phyloP scores from a whole-genome alignment of 1,140 invertebrate species.

The Bombyx mandarina region DNA sequence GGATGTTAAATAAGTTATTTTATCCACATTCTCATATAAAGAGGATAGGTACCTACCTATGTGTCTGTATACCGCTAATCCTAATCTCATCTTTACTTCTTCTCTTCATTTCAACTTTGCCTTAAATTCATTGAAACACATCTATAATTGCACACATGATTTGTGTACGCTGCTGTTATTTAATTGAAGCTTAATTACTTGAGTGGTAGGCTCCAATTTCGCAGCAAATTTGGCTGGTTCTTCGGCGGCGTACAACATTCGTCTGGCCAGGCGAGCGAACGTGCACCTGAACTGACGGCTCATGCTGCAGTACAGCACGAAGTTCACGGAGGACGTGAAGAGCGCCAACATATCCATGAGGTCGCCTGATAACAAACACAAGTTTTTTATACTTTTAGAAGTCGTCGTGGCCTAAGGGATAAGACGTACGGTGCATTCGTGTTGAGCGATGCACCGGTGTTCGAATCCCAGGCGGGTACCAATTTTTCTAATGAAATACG shows the following conservation, averaged over 20 bases:
- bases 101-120: too few species aligned
- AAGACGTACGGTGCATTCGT: too few species aligned
- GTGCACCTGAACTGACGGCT: constrained; percentile 94
- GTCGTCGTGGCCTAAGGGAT: too few species aligned
- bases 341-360: constrained; percentile 96
- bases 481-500: too few species aligned
- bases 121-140: not conserved
- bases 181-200: constrained; percentile 24
- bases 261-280: constrained; percentile 75
- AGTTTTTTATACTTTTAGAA: too few species aligned
- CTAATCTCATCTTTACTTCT: too few species aligned
- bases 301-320: constrained; percentile 99
- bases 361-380: constrained; percentile 71
- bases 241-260: constrained; percentile 46
- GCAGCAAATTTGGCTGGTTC: constrained; percentile 55
- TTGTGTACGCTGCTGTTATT: not conserved
- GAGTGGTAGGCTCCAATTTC: constrained; percentile 59
- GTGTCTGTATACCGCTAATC: too few species aligned
- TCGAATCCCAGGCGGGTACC: too few species aligned
- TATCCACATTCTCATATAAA: too few species aligned
- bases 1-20: too few species aligned
- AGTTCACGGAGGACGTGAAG: constrained; percentile 97
- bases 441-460: too few species aligned
- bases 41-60: too few species aligned
- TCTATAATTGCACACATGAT: not conserved